Base-by-base conservation (phyloP, 2,797 vertebrate genomes). In the Pristis pectinata region DNA sequence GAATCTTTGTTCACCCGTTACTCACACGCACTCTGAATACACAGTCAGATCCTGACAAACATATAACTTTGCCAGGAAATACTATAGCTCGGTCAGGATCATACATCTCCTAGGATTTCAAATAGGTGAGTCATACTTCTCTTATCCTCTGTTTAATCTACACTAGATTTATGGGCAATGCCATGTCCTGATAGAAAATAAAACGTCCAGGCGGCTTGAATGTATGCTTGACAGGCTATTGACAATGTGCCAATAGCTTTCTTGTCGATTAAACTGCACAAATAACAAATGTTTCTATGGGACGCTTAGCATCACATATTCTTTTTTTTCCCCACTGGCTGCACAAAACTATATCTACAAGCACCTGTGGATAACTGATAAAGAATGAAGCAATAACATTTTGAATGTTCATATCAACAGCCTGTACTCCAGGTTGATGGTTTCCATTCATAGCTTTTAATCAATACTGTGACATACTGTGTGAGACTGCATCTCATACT, bases 91-190 rank as follows among this genome's bases (percentile, higher is more conserved):
- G 27, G 44, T 94, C 92, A 76, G 44, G 70, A 53, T 72, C 64
- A 76, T 94, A 34, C 92, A 74, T 72, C 64, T 72, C 67, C 37
- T 72, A 72, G 37, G 91, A 93, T 94, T 94, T 94, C 92, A 94
- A 94, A 74, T 94, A 74, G 92, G 92, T 94, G 92, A 94, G 70
- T 94, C 92, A 94, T 74, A 49, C 56, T 49, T 53, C 49, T 56
- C 70, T 76, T 94, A 74, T 94, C 92, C 92, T 76, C 41, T 76
- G 70, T 49, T 94, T 11, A 94, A 94, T 94, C 92, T n/a, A 53
- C 49, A 74, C 27, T 34, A 93, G 44, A 94, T 94, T 94, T 94
- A 94, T 94, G 92, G 70, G 49, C 41, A 94, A 74, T 94, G 70
- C 5, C 92, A 76, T 94, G 27, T 44, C 70, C 44, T 53, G 70